Evolutionary conservation across 2,113 vertebrate species (phyloP), one percentile per base, ranked within the genome.

Genomic region (Mustela nigripes): DNA sequence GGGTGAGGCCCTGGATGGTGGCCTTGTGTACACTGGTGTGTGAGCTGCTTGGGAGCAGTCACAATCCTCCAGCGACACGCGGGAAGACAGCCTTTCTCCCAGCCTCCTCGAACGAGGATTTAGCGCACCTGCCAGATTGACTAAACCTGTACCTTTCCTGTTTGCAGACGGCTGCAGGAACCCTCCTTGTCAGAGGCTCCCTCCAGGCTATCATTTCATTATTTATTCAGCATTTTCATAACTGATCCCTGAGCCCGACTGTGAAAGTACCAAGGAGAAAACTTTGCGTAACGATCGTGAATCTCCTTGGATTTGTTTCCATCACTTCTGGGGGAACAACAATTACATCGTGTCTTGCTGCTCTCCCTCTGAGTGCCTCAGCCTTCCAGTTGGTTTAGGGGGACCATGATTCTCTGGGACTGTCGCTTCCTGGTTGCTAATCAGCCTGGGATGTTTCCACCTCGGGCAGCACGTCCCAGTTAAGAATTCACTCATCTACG

Each of bases 141-240:
- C 96, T 98, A 96, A 98, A 96, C 98, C 98, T 96, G 81, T 82
- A 87, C 97, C 97, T 98, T 98, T 58, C 94, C 93, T 94, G 95
- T 98, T 98, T 98, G 97, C 97, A 98, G 97, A 96, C 62, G 89
- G 98, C 98, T 98, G 92, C 95, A 93, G 4, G 98, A 98, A 95
- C 22, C 6, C 74, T 96, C 90, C 91, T 98, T 89, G 91, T 93
- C 96, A 90, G 97, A 94, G 97, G 87, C 92, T 33, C 86, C 97
- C 92, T 84, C 96, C 56, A 42, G 96, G 94, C 93, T 95, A 89
- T 93, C 95, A 78, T 97, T 98, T 98, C 96, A 97, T 98, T 96
- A 98, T 97, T 98, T 98, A 98, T 98, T 98, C 95, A 97, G 95
- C 93, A 74, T 98, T 98, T 98, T 98, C 96, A 95, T 98, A 98